Evolutionary conservation across 2,888 invertebrate genomes (phyloP).

Genomic region (Apodemia zela): DNA sequence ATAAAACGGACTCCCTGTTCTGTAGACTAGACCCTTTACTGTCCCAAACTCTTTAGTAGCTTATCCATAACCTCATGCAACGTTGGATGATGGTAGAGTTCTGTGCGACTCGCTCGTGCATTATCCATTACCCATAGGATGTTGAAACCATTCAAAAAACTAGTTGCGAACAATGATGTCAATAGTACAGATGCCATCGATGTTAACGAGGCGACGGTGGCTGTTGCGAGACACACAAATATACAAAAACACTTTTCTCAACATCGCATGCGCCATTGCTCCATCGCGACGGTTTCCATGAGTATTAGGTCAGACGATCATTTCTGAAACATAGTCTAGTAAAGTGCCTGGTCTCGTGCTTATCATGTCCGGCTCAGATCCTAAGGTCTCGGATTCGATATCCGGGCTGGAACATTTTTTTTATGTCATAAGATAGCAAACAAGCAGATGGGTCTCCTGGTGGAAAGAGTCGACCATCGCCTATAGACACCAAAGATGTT

Average conservation of each 20-base stretch:
- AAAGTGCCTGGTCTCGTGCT: not conserved
- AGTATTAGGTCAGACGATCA: not conserved
- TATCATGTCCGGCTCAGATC: not conserved
- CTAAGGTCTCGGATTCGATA: not conserved
- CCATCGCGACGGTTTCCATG: not conserved
- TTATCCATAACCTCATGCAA: too few relatives aligned
- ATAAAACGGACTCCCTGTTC: too few relatives aligned
- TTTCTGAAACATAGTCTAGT: not conserved
- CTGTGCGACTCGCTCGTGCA: not conserved
- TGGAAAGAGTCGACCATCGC: too few relatives aligned
- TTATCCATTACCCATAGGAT: not conserved
- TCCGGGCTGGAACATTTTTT: too few relatives aligned
- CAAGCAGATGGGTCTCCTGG: too few relatives aligned
- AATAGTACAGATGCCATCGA: not conserved
- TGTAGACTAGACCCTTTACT: too few relatives aligned
- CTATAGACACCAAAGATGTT: too few relatives aligned
- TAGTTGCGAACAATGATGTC: constrained; percentile 10
- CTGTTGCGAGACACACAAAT: constrained; percentile 1
- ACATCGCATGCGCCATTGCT: not conserved
- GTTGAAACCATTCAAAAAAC: not conserved
- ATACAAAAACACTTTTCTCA: constrained; percentile 11
- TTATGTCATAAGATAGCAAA: too few relatives aligned
- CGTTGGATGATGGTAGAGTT: not conserved
- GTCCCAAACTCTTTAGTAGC: too few relatives aligned
- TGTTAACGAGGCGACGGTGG: constrained; percentile 1